These are phyloP conservation scores for Prionailurus bengalensis DNA, from an alignment of 2,113 vertebrate genomes.

Conservation along the genomic window DNA sequence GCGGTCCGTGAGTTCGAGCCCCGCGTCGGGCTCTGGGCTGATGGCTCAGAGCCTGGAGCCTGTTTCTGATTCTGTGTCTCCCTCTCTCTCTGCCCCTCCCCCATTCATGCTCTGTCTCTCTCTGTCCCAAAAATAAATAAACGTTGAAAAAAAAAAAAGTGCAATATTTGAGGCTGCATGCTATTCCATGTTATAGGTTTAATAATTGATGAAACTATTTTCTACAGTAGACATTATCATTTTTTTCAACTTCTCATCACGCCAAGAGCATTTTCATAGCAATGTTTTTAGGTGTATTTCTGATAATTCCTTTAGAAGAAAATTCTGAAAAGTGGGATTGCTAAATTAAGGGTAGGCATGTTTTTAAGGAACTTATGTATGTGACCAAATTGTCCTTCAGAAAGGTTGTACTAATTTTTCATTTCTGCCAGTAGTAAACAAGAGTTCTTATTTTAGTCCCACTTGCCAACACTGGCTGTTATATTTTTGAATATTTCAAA, in stretches of 20 bases:
- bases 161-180: not conserved
- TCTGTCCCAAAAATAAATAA: too few species aligned
- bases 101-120: too few species aligned
- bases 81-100: too few species aligned
- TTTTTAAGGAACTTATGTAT: conserved; percentile 21
- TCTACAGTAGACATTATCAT: not conserved
- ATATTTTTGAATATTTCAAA: not conserved
- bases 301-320: conserved; percentile 20
- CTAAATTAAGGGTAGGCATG: not conserved
- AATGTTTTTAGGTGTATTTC: not conserved
- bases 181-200: not conserved
- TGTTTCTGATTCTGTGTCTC: too few species aligned
- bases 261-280: not conserved
- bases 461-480: not conserved
- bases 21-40: too few species aligned
- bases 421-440: not conserved
- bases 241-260: conserved; percentile 27
- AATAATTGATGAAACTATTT: not conserved
- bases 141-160: not conserved
- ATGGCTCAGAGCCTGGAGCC: too few species aligned
- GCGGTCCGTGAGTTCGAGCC: too few species aligned
- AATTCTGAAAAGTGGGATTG: conserved; percentile 35
- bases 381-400: not conserved
- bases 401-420: conserved; percentile 14
- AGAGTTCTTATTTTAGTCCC: not conserved